These are phyloP conservation scores for Eulemur rufifrons DNA, from an alignment of 2,113 vertebrate species.

Conservation along the genomic window DNA sequence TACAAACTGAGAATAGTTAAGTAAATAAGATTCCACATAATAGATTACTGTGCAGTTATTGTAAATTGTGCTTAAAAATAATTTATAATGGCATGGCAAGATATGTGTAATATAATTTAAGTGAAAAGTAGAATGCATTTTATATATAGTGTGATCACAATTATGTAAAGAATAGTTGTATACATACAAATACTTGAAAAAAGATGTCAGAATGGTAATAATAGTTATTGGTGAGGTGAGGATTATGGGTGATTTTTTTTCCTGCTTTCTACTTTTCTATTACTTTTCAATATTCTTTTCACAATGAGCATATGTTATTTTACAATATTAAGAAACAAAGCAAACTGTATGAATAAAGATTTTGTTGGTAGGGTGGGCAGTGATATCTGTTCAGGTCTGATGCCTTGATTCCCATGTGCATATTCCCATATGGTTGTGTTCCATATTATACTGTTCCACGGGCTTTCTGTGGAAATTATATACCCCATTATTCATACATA, in stretches of 20 bases:
- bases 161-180: neutral
- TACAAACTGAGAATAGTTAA: neutral
- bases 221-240: neutral
- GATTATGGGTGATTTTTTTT: neutral
- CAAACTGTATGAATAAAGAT: neutral
- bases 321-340: neutral
- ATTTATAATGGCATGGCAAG: neutral
- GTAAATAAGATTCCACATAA: neutral
- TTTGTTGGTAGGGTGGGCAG: neutral
- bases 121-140: neutral
- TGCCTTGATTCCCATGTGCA: too few relatives aligned
- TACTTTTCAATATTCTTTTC: neutral
- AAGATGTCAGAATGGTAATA: neutral
- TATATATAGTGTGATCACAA: neutral
- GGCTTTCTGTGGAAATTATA: neutral
- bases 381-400: neutral
- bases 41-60: neutral
- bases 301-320: neutral
- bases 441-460: fast-evolving
- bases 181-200: neutral
- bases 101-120: neutral
- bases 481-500: neutral
- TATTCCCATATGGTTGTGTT: neutral
- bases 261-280: neutral
- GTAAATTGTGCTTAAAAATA: neutral